phyloP scores from a whole-genome alignment of 1,140 invertebrate species.

The Bombus balteatus region DNA sequence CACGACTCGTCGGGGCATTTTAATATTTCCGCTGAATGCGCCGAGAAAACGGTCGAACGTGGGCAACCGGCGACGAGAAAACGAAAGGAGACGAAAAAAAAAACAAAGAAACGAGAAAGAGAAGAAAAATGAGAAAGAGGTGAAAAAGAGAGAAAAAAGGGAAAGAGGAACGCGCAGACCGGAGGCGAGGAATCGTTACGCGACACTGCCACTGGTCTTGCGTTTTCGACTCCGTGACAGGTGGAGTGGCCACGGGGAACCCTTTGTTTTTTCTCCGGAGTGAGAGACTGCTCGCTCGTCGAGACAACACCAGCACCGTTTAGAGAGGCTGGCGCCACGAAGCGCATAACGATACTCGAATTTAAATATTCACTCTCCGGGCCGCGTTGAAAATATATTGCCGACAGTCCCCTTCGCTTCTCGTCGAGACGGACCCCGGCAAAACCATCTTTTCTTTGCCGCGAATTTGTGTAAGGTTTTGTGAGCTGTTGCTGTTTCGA shows the following conservation, averaged over 20 bases:
- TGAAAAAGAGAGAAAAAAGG: no score
- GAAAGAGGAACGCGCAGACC: slow-evolving; percentile 43
- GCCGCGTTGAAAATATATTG: neutral
- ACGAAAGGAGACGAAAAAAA: neutral
- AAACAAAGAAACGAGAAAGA: neutral
- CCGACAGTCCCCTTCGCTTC: neutral
- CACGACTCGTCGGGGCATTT: slow-evolving; percentile 69
- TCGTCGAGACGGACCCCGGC: neutral
- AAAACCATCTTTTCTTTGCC: neutral
- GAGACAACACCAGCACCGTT: slow-evolving; percentile 46
- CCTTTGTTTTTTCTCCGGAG: slow-evolving; percentile 24
- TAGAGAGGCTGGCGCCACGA: slow-evolving; percentile 57
- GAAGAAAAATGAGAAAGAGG: neutral
- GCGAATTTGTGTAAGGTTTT: neutral
- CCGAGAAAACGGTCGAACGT: slow-evolving; percentile 51
- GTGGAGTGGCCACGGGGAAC: slow-evolving; percentile 30
- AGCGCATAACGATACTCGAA: slow-evolving; percentile 62
- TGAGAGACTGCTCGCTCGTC: neutral
- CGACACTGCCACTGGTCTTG: slow-evolving; percentile 67
- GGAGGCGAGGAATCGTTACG: slow-evolving; percentile 57
- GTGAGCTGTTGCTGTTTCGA: neutral
- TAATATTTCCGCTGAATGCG: slow-evolving; percentile 73
- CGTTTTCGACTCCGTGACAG: slow-evolving; percentile 49
- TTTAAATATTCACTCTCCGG: slow-evolving; percentile 48
- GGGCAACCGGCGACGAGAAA: neutral